Evolutionary conservation across 2,113 vertebrate species (phyloP).

Genomic region (Trogon surrucura): DNA sequence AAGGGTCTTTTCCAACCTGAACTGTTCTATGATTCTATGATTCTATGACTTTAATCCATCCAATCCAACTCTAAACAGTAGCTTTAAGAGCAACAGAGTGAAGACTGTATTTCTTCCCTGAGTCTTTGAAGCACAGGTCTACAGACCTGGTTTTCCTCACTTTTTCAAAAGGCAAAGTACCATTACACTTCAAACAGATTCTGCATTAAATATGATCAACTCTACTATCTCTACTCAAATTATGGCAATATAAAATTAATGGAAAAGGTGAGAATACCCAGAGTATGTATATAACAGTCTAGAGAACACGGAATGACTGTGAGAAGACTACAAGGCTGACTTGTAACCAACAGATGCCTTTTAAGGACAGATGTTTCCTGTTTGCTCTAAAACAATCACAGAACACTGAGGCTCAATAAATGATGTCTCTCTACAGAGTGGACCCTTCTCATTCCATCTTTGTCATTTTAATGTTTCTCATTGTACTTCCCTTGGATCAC

Average conservation of each 20-base stretch:
- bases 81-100: not conserved
- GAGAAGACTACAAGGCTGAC: not conserved
- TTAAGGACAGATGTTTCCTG: not conserved
- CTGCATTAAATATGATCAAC: not conserved
- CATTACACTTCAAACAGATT: not conserved
- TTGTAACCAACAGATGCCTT: not conserved
- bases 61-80: not conserved
- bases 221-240: not conserved
- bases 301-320: not conserved
- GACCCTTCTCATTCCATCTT: too few species aligned
- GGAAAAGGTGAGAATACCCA: not conserved
- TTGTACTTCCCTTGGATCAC: too few species aligned
- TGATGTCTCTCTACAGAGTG: too few species aligned
- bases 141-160: not conserved
- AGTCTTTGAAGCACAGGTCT: not conserved
- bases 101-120: not conserved
- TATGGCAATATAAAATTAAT: not conserved
- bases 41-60: not conserved
- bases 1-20: too few species aligned
- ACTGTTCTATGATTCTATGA: too few species aligned
- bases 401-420: not conserved
- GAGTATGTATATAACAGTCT: not conserved
- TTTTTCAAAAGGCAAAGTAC: not conserved
- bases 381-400: not conserved
- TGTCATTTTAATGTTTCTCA: too few species aligned